Evolutionary conservation across 2,797 vertebrate species (phyloP).

Genomic region (Sciurus carolinensis): DNA sequence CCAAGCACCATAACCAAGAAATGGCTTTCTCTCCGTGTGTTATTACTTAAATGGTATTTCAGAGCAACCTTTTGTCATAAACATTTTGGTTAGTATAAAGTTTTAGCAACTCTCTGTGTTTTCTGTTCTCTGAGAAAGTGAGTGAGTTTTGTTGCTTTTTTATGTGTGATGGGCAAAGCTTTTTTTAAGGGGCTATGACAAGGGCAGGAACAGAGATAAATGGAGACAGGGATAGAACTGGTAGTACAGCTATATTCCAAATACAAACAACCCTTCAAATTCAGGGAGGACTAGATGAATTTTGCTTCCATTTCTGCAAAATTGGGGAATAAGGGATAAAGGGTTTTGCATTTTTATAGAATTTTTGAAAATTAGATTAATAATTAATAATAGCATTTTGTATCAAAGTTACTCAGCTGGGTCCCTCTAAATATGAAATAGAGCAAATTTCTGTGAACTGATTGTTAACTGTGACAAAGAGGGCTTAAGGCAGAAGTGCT

Average conservation of each 20-base stretch:
- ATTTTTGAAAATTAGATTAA: constrained; percentile 85
- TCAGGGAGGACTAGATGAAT: constrained; percentile 31
- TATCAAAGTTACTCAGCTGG: constrained; percentile 80
- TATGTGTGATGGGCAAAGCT: background rate
- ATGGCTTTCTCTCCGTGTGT: background rate
- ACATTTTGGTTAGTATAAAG: constrained; percentile 57
- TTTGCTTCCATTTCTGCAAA: constrained; percentile 65
- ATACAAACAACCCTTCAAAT: constrained; percentile 15
- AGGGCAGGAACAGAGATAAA: background rate
- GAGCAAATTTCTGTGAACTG: constrained; percentile 65
- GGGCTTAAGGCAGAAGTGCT: background rate
- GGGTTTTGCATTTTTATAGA: constrained; percentile 60
- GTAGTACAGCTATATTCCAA: background rate
- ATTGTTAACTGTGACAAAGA: constrained; percentile 53
- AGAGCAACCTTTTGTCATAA: constrained; percentile 38
- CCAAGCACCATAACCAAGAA: constrained; percentile 38
- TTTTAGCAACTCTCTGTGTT: constrained; percentile 58
- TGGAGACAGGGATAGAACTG: background rate
- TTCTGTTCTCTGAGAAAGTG: constrained; percentile 23
- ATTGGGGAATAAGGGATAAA: background rate
- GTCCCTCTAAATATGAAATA: constrained; percentile 77
- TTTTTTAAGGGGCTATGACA: constrained; percentile 18
- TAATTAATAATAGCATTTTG: constrained; percentile 75
- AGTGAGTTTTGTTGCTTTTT: constrained; percentile 45
- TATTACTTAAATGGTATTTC: constrained; percentile 61